Base-by-base conservation (phyloP, 2,888 invertebrate species). In the Chorisops tibialis region DNA sequence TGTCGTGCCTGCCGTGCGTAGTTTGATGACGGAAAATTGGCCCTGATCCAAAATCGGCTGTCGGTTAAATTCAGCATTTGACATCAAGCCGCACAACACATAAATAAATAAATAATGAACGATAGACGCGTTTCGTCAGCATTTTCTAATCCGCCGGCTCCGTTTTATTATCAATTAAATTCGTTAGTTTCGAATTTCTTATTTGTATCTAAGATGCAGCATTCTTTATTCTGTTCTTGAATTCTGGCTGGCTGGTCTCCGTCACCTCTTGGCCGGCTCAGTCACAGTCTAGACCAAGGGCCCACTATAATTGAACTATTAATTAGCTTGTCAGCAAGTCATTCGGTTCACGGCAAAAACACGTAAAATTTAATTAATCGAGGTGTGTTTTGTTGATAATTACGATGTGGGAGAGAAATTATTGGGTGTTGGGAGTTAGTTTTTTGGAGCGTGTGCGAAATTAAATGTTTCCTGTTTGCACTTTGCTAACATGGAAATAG, bases 361-460 rank as follows among this genome's bases (percentile, higher is more conserved):
- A 12, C 49, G 30, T 18, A 19, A 52, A 39, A 52, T n/a, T n/a
- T 52, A 52, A 52, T 52, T 52, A 52, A 52, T 52, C 38, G 21
- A 38, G 51, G 51, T 52, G 51, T 38, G 49, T 37, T 52, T 50
- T 21, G 39, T 38, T 52, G 51, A 21, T 52, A 52, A 52, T 30
- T 52, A 38, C 16, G 51, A 38, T n/a, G 51, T 19, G n/a, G 19
- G 39, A 21, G 21, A 6, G 14, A 52, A 52, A 52, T 16, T 38
- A 52, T 21, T 11, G n/a, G 12, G 19, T 52, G 19, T 22, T 19
- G 21, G 38, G 18, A 19, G 19, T 52, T 37, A 38, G 19, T 18
- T 52, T 22, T 52, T 37, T n/a, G 51, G 37, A 19, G 51, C 16
- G 39, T 38, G 14, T 39, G 14, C 12, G 19, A 12, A 30, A 2